These are phyloP conservation scores for Scartelaos histophorus DNA, from an alignment of 2,113 vertebrate species.

Conservation along the genomic window DNA sequence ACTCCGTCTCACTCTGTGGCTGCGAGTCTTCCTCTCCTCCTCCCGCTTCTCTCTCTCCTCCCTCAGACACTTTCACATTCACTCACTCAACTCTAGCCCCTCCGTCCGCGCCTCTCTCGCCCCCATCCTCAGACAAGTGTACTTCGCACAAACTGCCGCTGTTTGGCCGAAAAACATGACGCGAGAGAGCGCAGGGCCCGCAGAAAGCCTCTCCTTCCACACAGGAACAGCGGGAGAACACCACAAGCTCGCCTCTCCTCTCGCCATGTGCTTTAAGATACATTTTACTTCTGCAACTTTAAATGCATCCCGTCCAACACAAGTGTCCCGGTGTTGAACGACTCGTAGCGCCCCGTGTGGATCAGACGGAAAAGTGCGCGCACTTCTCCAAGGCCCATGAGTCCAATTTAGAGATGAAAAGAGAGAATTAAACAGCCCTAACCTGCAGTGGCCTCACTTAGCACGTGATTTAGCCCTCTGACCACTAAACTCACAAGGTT, in stretches of 20 bases:
- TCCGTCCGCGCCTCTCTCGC: constrained; percentile 28
- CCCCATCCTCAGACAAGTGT: constrained; percentile 52
- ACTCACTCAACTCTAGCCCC: constrained; percentile 16
- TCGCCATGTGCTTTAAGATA: not conserved
- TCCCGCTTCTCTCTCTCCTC: constrained; percentile 36
- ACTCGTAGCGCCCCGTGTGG: constrained; percentile 71
- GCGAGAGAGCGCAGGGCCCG: constrained; percentile 18
- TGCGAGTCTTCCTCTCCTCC: constrained; percentile 43
- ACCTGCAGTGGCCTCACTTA: constrained; percentile 53
- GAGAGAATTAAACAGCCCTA: constrained; percentile 19
- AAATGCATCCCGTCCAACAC: constrained; percentile 36
- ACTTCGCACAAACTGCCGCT: constrained; percentile 15
- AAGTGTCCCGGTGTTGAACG: constrained; percentile 25
- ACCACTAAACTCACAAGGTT: constrained; percentile 30
- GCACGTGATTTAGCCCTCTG: constrained; percentile 39
- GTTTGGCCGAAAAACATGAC: constrained; percentile 42
- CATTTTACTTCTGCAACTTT: constrained; percentile 29
- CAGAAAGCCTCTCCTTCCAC: constrained; percentile 32
- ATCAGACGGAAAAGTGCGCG: constrained; percentile 4
- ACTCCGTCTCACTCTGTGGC: constrained; percentile 27
- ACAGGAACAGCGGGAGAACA: constrained; percentile 20
- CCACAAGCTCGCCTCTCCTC: constrained; percentile 6
- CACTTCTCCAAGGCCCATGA: constrained; percentile 42
- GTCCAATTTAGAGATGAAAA: constrained; percentile 55
- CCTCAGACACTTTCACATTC: constrained; percentile 13